These are phyloP conservation scores for Alectoris magna DNA, from an alignment of 2,797 vertebrate genomes.

Conservation along the genomic window DNA sequence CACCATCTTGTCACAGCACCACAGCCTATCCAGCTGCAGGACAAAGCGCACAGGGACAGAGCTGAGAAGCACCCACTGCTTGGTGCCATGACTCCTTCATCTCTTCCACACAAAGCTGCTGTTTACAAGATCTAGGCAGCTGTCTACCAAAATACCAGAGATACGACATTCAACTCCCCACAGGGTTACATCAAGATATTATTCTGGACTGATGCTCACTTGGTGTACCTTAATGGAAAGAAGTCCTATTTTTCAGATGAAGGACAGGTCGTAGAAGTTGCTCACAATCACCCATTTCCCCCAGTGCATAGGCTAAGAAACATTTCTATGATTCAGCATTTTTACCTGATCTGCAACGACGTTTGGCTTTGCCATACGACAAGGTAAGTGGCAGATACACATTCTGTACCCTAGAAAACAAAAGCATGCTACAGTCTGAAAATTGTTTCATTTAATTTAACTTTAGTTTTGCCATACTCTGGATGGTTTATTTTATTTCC, in stretches of 20 bases:
- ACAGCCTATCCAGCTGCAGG: not conserved
- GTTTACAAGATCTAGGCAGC: not conserved
- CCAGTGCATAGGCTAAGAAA: not conserved
- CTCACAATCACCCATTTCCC: not conserved
- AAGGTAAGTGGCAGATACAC: conserved; percentile 96
- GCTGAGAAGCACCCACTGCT: not conserved
- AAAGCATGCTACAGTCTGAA: not conserved
- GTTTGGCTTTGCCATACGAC: conserved; percentile 87
- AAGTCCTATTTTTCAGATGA: not conserved
- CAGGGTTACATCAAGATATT: not conserved
- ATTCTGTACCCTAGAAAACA: conserved; percentile 89
- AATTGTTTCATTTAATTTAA: not conserved
- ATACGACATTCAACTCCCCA: not conserved
- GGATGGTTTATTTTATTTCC: not conserved
- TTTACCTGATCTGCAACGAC: conserved; percentile 86
- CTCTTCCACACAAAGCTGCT: not conserved
- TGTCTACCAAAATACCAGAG: not conserved
- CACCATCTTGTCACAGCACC: not conserved
- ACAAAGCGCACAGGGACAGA: not conserved
- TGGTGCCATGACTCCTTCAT: not conserved
- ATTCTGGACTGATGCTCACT: not conserved
- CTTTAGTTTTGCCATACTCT: not conserved
- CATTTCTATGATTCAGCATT: not conserved
- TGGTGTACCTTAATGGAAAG: not conserved
- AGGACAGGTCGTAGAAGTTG: not conserved